Evolutionary conservation across 1,140 invertebrate genomes (phyloP).

Genomic region (Pseudomyrmex cubaensis): DNA sequence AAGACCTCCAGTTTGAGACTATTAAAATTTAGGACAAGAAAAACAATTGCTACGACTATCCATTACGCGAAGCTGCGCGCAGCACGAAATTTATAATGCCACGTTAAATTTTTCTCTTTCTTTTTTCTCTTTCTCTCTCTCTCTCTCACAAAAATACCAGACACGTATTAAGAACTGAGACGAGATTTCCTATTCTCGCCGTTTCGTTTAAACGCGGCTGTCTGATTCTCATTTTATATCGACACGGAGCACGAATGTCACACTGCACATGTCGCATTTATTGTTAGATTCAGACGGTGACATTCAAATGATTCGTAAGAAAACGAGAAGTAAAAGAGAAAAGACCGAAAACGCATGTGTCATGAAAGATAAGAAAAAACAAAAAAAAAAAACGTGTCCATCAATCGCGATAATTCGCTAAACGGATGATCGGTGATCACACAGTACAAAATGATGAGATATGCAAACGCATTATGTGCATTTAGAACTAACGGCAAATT

Average conservation of each 20-base stretch:
- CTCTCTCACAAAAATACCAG: neutral
- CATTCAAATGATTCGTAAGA: neutral
- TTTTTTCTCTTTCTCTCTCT: neutral
- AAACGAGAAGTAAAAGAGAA: neutral
- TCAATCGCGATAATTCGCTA: neutral
- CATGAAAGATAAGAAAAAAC: too few relatives aligned
- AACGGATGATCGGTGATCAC: constrained; percentile 10
- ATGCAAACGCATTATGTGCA: neutral
- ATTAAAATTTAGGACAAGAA: constrained; percentile 47
- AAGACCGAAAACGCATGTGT: neutral
- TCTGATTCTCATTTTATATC: neutral
- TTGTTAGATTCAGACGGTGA: neutral
- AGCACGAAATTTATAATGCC: constrained; percentile 29
- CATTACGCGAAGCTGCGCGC: constrained; percentile 34
- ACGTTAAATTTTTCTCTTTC: neutral
- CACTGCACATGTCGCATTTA: neutral
- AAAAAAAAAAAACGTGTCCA: neutral
- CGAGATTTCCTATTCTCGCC: neutral
- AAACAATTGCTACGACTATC: constrained; percentile 10
- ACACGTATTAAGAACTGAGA: neutral
- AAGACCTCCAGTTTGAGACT: constrained; percentile 37
- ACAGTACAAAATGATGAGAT: neutral
- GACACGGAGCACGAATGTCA: neutral
- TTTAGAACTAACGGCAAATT: neutral
- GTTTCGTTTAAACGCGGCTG: neutral